Base-by-base conservation (phyloP, 2,113 vertebrate species). In the Gadus macrocephalus region DNA sequence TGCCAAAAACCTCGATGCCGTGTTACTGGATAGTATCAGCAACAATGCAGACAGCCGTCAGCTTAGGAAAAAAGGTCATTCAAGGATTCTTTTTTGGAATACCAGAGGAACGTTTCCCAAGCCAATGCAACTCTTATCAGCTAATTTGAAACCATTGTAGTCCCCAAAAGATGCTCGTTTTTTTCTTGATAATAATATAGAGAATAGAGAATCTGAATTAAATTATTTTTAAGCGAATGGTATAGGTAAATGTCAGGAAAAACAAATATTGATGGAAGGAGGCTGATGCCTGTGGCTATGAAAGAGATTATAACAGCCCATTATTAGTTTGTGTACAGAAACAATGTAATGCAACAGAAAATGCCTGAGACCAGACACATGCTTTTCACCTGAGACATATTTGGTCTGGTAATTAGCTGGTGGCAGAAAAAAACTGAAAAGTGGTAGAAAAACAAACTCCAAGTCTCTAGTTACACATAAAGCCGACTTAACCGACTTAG, bases 241-340 rank as follows among this genome's bases (percentile, higher is more conserved):
- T 81, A 78, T 25, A 82, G 67, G 63, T 81, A 82, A 74, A 69
- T 76, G 83, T 81, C 75, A 74, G 53, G 64, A 74, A 72, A 84
- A 80, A 68, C 70, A 16, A 35, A 49, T 49, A 49, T 49, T 49
- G 42, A 35, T 35, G 31, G 6, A 35, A 35, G 31, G 31, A 35
- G 31, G 31, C 31, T 35, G 25, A 25, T 19, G 42, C 3, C 62
- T 53, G 65, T 35, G 68, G 49, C 42, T 66, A 59, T 42, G 60
- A 66, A 77, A 81, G 77, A 56, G 62, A 70, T 70, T 61, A 20
- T 19, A 72, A 68, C 62, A 74, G 66, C 62, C 73, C 74, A 60
- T 22, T 72, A 68, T 78, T 71, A 67, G 71, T 69, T 67, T 55
- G 62, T 66, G 69, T 72, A 70, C 70, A 75, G 55, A 81, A 78